Conservation (phyloP, 2,113 vertebrate genomes). For the Zosterops lateralis region DNA sequence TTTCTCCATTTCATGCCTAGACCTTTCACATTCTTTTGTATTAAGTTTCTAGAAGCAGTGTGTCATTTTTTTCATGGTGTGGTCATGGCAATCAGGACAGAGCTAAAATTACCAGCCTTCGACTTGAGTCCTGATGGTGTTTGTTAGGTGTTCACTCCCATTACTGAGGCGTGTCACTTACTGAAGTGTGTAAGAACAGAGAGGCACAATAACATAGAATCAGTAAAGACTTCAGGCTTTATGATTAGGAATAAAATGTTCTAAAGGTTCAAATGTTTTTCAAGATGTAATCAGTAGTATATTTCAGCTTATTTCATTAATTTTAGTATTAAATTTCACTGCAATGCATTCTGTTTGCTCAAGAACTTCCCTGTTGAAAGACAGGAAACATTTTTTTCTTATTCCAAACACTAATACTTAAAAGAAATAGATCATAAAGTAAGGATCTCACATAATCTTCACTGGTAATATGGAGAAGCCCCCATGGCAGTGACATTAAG, state of each 20-base stretch:
- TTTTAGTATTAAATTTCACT: not conserved
- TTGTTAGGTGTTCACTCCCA: not conserved
- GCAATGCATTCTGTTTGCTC: not conserved
- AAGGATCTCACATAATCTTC: not conserved
- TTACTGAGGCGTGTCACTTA: not conserved
- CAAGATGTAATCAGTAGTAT: not conserved
- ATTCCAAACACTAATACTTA: not conserved
- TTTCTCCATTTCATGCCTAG: not conserved
- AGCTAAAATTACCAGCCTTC: not conserved
- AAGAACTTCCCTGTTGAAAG: not conserved
- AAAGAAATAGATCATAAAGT: conserved; percentile 8
- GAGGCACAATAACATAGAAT: not conserved
- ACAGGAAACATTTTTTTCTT: not conserved
- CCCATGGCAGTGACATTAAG: not conserved
- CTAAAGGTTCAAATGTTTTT: not conserved
- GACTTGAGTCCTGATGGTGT: not conserved
- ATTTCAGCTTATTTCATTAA: not conserved
- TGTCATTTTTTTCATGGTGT: not conserved
- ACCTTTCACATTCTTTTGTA: not conserved
- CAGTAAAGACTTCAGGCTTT: not conserved
- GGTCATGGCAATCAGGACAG: not conserved
- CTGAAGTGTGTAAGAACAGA: not conserved
- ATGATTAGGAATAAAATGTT: not conserved
- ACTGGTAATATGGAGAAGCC: not conserved
- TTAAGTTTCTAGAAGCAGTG: not conserved